These are phyloP conservation scores for Danaus plexippus DNA, from an alignment of 1,140 invertebrate species.

Conservation along the genomic window DNA sequence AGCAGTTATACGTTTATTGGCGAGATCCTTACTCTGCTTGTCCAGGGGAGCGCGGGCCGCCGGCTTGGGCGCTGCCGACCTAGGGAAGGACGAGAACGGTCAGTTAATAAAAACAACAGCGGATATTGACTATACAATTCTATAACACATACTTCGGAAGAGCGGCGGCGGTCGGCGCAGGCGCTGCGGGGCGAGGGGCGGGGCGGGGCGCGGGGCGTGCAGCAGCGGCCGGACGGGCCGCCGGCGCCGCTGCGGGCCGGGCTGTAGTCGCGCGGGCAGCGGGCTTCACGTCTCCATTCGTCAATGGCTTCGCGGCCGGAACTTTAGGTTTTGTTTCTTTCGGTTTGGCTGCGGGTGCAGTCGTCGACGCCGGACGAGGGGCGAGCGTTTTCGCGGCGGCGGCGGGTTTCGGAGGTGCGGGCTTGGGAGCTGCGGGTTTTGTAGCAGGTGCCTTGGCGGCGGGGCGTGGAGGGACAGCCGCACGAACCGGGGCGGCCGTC, in stretches of 20 bases:
- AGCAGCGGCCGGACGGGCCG: slow-evolving; percentile 26
- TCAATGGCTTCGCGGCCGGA: slow-evolving; percentile 56
- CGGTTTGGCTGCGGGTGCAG: slow-evolving; percentile 22
- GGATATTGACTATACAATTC: too few relatives aligned
- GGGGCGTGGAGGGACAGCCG: slow-evolving; percentile 10
- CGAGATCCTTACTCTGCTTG: slow-evolving; percentile 60
- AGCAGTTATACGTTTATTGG: slow-evolving; percentile 55
- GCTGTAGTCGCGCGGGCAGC: slow-evolving; percentile 28
- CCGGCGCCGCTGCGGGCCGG: slow-evolving; percentile 8
- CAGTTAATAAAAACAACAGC: slow-evolving; percentile 8
- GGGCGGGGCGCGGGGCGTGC: slow-evolving; percentile 27
- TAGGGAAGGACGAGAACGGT: slow-evolving; percentile 3
- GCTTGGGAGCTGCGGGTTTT: slow-evolving; percentile 16
- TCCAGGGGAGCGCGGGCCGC: slow-evolving; percentile 42
- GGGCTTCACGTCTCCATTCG: slow-evolving; percentile 70
- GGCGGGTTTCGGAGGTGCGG: slow-evolving; percentile 17
- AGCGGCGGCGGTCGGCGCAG: slow-evolving; percentile 15
- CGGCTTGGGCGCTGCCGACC: slow-evolving; percentile 37
- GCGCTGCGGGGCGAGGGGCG: slow-evolving; percentile 21
- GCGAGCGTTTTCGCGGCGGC: slow-evolving; percentile 17
- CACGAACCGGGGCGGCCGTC: slow-evolving; percentile 8
- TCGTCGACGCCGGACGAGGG: slow-evolving; percentile 7
- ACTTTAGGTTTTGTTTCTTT: slow-evolving; percentile 41
- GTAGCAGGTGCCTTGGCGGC: too few relatives aligned
- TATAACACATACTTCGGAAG: slow-evolving; percentile 5